A percentile compares a stretch with the other conserved stretches of the same genome.
These are phyloP conservation scores for Carcharodon carcharias DNA, from an alignment of 2,797 vertebrate species.

Conservation along the genomic window DNA sequence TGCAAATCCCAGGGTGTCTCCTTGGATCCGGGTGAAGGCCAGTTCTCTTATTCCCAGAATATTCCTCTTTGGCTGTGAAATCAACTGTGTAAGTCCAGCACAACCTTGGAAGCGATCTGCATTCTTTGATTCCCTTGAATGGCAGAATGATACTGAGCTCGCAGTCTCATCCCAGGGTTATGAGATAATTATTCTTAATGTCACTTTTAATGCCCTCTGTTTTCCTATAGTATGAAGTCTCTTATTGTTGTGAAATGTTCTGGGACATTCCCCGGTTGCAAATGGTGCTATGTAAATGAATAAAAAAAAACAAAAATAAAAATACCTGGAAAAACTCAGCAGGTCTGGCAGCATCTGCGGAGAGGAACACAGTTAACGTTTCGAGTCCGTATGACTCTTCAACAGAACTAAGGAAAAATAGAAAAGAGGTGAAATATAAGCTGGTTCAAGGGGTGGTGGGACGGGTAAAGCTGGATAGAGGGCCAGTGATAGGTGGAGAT, in stretches of 20 bases:
- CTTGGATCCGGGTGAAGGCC: neutral
- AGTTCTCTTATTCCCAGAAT: neutral
- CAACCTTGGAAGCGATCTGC: too few relatives aligned
- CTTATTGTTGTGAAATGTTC: neutral
- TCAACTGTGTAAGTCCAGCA: neutral
- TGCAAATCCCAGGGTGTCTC: too few relatives aligned
- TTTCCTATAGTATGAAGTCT: neutral
- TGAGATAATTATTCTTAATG: neutral
- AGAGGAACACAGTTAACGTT: too few relatives aligned
- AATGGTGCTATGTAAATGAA: neutral
- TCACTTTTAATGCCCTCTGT: neutral
- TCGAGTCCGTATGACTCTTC: too few relatives aligned
- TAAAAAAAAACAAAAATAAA: neutral
- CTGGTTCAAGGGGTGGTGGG: too few relatives aligned
- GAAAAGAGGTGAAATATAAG: too few relatives aligned
- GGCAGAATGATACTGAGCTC: neutral
- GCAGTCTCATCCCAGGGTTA: neutral
- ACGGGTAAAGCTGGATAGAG: too few relatives aligned
- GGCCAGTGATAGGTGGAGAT: too few relatives aligned
- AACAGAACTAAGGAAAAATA: too few relatives aligned
- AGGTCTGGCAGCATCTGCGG: too few relatives aligned
- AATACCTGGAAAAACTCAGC: too few relatives aligned
- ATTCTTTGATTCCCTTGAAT: neutral
- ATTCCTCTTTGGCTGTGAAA: neutral
- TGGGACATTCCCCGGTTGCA: neutral